Percentiles rank a stretch among this genome's conserved stretches.
These are phyloP conservation scores for Triops longicaudatus DNA, from an alignment of 1,140 invertebrate genomes.

Conservation along the genomic window DNA sequence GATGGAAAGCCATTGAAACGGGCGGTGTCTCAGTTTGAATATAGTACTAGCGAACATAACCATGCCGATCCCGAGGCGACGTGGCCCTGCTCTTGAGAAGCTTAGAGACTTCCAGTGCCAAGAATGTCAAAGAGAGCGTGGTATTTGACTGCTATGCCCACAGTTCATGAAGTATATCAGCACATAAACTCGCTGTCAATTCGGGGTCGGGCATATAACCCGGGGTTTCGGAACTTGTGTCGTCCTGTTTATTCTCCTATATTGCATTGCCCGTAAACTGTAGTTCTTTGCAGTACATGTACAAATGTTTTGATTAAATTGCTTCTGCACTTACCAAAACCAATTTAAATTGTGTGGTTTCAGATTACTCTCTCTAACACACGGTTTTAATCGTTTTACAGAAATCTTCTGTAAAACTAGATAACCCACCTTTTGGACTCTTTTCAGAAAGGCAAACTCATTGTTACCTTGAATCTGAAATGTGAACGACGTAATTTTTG, in stretches of 20 bases:
- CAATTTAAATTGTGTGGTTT: no score
- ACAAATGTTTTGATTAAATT: no score
- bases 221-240: background rate
- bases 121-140: background rate
- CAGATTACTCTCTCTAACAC: no score
- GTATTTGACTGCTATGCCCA: constrained; percentile 7
- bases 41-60: constrained; percentile 19
- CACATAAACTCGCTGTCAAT: background rate
- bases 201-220: background rate
- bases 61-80: constrained; percentile 17
- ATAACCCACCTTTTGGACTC: no score
- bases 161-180: background rate
- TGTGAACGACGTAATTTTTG: no score
- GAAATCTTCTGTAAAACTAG: no score
- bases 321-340: no score
- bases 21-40: constrained; percentile 15
- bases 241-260: background rate
- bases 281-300: no score
- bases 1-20: constrained; percentile 25
- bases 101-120: background rate
- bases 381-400: no score
- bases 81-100: background rate
- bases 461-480: no score
- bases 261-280: no score
- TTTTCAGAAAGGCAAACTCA: no score